Evolutionary conservation across 2,797 vertebrate species (phyloP).

Genomic region (Acestrorhynchus altus): DNA sequence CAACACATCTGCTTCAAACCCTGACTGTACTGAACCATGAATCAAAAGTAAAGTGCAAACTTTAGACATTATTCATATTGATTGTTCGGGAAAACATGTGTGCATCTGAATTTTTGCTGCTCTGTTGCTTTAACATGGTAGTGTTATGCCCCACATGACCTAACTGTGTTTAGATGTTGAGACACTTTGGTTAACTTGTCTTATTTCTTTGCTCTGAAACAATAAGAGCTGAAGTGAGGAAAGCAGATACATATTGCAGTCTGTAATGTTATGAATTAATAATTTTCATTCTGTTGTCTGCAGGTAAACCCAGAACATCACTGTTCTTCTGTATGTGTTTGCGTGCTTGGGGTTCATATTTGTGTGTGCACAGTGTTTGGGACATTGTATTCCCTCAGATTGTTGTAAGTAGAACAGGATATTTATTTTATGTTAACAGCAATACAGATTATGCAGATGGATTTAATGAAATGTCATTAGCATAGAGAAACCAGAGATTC

Average conservation of each 20-base stretch:
- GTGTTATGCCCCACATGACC: background rate
- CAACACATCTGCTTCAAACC: no score
- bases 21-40: no score
- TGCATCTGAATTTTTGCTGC: no score
- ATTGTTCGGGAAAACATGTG: no score
- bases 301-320: background rate
- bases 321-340: background rate
- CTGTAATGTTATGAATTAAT: background rate
- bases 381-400: background rate
- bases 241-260: background rate
- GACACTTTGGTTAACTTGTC: background rate
- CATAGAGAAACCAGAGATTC: no score
- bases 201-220: background rate
- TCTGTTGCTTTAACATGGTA: no score
- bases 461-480: background rate
- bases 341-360: background rate
- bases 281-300: background rate
- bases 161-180: background rate
- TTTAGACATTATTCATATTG: no score
- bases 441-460: background rate
- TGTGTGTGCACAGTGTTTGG: background rate
- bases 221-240: background rate
- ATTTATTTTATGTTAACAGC: background rate
- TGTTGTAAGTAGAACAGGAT: background rate
- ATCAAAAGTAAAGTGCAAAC: no score